A percentile compares a stretch with the other conserved stretches of the same genome.
Conservation (phyloP, 2,888 invertebrate species). For the Nomada fabriciana region DNA sequence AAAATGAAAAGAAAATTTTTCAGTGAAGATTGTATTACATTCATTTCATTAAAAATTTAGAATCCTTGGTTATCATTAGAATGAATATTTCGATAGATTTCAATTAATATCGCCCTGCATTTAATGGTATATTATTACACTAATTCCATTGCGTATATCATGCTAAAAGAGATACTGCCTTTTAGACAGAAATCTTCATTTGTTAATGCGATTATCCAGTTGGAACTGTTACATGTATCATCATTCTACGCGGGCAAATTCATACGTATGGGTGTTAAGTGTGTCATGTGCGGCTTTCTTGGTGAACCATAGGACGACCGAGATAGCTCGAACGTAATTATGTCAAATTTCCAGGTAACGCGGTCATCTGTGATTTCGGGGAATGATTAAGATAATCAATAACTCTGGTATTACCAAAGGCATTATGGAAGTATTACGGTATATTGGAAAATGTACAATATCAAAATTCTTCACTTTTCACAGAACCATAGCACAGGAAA, state of each 20-base stretch:
- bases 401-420: slow-evolving; percentile 6
- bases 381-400: slow-evolving; percentile 50
- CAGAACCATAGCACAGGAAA: too few relatives aligned
- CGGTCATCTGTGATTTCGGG: slow-evolving; percentile 37
- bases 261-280: slow-evolving; percentile 28
- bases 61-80: too few relatives aligned
- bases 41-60: too few relatives aligned
- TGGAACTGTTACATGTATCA: slow-evolving; percentile 15
- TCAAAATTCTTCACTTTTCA: too few relatives aligned
- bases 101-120: too few relatives aligned
- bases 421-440: background rate
- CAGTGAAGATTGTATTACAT: too few relatives aligned
- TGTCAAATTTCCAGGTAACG: slow-evolving; percentile 50
- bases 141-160: background rate
- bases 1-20: too few relatives aligned
- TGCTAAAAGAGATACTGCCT: slow-evolving; percentile 2
- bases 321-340: slow-evolving; percentile 49
- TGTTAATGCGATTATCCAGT: slow-evolving; percentile 25
- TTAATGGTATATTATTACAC: too few relatives aligned
- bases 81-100: too few relatives aligned
- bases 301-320: slow-evolving; percentile 46
- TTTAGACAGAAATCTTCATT: background rate
- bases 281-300: slow-evolving; percentile 47
- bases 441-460: too few relatives aligned
- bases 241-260: slow-evolving; percentile 3